Conservation (phyloP, 2,113 vertebrate species). For the Vimba vimba region DNA sequence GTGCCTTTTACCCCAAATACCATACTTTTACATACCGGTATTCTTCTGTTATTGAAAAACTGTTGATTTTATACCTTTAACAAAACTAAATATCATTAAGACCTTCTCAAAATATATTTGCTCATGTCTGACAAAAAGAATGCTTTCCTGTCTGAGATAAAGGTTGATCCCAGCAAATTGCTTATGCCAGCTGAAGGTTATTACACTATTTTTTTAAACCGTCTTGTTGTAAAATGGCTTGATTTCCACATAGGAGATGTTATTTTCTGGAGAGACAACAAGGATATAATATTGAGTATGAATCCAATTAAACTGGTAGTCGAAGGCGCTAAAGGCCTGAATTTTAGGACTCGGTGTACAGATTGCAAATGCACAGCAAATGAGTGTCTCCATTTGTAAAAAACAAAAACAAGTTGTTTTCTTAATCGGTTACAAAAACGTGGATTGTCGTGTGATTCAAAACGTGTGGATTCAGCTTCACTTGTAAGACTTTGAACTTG, state of each 20-base stretch:
- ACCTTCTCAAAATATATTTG: too few relatives aligned
- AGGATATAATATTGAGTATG: neutral
- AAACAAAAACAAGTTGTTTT: too few relatives aligned
- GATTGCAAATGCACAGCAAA: neutral
- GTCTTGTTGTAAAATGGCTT: conserved; percentile 32
- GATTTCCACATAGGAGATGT: neutral
- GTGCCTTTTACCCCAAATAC: too few relatives aligned
- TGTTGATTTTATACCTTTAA: too few relatives aligned
- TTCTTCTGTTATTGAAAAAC: neutral
- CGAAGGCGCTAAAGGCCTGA: neutral
- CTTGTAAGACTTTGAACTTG: conserved; percentile 21
- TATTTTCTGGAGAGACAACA: conserved; percentile 28
- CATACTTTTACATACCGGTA: too few relatives aligned
- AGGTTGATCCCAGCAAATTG: conserved; percentile 13
- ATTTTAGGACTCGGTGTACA: neutral
- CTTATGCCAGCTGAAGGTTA: conserved; percentile 12
- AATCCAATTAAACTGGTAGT: neutral
- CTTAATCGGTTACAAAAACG: neutral
- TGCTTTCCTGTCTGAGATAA: conserved; percentile 29
- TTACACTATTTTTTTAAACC: conserved; percentile 1
- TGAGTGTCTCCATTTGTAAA: neutral
- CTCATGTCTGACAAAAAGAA: neutral
- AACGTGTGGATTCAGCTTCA: neutral
- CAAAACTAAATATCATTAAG: too few relatives aligned
- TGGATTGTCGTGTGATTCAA: neutral